These are phyloP conservation scores for Dermochelys coriacea DNA, from an alignment of 2,797 vertebrate genomes.

Conservation along the genomic window DNA sequence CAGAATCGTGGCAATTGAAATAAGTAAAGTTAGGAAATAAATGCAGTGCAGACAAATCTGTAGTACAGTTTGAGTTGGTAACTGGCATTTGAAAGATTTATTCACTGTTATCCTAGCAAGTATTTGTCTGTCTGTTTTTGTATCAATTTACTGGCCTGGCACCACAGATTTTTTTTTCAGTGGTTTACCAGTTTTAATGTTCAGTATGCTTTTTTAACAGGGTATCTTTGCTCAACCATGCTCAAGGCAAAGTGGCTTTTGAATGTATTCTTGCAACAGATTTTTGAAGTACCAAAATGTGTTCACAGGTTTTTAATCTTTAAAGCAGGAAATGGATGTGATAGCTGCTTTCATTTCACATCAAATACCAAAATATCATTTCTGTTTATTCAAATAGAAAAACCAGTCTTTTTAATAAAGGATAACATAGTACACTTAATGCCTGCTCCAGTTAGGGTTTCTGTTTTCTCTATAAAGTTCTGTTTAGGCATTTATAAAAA, in stretches of 20 bases:
- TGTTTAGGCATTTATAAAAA: not conserved
- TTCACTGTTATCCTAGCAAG: not conserved
- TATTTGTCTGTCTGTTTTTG: not conserved
- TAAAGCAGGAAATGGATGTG: no score
- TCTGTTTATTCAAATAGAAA: slow-evolving; percentile 25
- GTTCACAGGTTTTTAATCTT: not conserved
- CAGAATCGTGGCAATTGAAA: not conserved
- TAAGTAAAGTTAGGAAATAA: not conserved
- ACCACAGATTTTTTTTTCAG: not conserved
- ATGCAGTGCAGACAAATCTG: not conserved
- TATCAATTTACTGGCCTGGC: not conserved
- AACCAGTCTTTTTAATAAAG: not conserved
- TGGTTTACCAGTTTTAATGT: not conserved
- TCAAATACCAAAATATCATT: rapidly evolving
- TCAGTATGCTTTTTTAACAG: not conserved
- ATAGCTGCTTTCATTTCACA: not conserved
- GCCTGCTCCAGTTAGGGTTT: not conserved
- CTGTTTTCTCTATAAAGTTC: not conserved
- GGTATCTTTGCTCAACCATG: not conserved
- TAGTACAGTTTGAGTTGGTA: not conserved
- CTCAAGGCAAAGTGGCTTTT: not conserved
- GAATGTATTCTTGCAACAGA: not conserved
- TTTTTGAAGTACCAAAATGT: not conserved
- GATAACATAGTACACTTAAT: not conserved
- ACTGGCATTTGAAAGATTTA: not conserved